Percentiles rank a stretch among this genome's conserved stretches.
Evolutionary conservation across 2,113 vertebrate genomes (phyloP).

Genomic region (Cyanoderma ruficeps): DNA sequence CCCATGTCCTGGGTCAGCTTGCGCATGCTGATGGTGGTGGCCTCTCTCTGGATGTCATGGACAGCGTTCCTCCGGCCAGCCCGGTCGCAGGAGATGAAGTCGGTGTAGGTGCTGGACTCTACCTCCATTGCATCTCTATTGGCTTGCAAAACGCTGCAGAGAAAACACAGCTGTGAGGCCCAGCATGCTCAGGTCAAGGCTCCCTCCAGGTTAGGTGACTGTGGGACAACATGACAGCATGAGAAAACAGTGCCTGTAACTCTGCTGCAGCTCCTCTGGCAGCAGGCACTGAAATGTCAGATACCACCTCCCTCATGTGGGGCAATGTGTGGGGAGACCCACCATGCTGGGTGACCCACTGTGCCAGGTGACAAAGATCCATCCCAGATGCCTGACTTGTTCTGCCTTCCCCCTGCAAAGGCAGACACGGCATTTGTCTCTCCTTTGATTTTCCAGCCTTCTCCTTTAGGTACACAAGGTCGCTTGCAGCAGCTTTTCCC

Average conservation of each 20-base stretch:
- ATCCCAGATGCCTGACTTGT: neutral
- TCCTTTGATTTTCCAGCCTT: neutral
- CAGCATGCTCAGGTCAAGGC: neutral
- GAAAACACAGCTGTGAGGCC: slow-evolving; percentile 5
- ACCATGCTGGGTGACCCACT: neutral
- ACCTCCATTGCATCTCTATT: slow-evolving; percentile 92
- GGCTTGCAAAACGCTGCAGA: slow-evolving; percentile 70
- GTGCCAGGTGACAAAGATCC: neutral
- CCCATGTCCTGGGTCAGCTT: slow-evolving; percentile 87
- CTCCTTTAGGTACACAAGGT: neutral
- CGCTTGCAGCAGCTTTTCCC: neutral
- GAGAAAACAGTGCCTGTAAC: neutral
- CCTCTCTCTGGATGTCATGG: slow-evolving; percentile 86
- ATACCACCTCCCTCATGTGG: neutral
- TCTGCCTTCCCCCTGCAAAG: neutral
- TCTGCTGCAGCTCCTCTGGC: neutral
- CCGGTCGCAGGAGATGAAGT: slow-evolving; percentile 94
- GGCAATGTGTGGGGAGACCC: fast-evolving
- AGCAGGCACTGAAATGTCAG: neutral
- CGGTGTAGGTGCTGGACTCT: slow-evolving; percentile 91
- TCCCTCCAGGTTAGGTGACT: neutral
- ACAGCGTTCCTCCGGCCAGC: slow-evolving; percentile 94
- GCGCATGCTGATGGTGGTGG: slow-evolving; percentile 77
- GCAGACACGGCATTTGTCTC: neutral
- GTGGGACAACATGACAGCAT: neutral